These are phyloP conservation scores for Halictus quadricinctus DNA, from an alignment of 2,888 invertebrate genomes.

Conservation along the genomic window DNA sequence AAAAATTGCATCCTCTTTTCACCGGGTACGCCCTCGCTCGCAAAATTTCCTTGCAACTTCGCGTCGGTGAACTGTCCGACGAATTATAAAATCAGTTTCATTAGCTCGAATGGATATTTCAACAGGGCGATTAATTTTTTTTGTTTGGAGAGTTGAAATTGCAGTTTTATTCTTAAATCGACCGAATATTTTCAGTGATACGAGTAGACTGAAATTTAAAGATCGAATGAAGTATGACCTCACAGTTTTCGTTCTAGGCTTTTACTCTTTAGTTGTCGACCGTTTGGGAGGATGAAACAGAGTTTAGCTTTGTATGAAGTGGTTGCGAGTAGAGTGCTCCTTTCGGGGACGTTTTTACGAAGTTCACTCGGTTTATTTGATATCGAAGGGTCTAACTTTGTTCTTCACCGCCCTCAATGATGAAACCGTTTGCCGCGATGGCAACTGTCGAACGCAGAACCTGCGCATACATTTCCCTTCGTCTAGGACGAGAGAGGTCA, in stretches of 20 bases:
- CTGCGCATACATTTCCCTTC: slow-evolving; percentile 38
- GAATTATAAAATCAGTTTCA: not conserved
- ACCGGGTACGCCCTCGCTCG: not conserved
- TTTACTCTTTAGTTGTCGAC: not conserved
- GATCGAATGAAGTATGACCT: not conserved
- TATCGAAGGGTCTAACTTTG: slow-evolving; percentile 4
- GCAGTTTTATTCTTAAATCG: no score
- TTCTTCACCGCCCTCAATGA: not conserved
- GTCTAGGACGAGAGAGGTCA: slow-evolving; percentile 60
- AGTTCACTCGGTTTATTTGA: slow-evolving; percentile 2
- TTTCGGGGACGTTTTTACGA: not conserved
- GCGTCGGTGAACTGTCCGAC: not conserved
- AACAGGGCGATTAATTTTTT: not conserved
- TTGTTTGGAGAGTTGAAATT: not conserved
- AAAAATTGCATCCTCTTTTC: not conserved
- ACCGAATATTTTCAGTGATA: no score
- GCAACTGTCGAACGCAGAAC: slow-evolving; percentile 63
- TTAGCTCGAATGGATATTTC: not conserved
- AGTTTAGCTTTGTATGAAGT: not conserved
- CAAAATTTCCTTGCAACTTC: not conserved
- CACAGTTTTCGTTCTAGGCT: not conserved
- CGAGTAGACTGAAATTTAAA: no score
- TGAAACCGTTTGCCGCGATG: slow-evolving; percentile 4
- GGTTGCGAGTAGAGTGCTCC: not conserved
- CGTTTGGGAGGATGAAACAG: not conserved